These are phyloP conservation scores for Pseudocheirus occidentalis DNA, from an alignment of 2,797 vertebrate genomes.

Conservation along the genomic window DNA sequence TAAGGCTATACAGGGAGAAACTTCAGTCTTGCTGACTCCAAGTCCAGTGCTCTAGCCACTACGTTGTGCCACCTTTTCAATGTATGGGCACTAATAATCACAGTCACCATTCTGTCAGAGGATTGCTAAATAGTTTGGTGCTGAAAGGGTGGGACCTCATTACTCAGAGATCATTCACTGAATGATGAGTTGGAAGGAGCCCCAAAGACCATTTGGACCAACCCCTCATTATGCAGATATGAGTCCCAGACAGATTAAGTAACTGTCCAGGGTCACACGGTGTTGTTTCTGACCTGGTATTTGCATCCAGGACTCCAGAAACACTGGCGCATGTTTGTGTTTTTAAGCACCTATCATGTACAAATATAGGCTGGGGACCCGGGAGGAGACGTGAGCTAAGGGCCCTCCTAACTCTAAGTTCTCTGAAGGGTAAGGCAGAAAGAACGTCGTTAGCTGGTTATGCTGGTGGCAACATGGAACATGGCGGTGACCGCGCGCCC, in stretches of 20 bases:
- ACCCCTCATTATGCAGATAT: neutral
- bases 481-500: neutral
- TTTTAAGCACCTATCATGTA: neutral
- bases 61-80: no score
- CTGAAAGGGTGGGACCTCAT: neutral
- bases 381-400: no score
- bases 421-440: neutral
- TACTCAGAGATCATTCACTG: neutral
- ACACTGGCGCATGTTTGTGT: no score
- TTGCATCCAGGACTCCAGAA: no score
- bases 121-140: no score
- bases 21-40: neutral
- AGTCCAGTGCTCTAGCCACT: neutral
- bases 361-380: neutral
- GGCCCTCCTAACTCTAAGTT: neutral
- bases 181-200: neutral
- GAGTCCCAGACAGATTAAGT: neutral
- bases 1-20: no score
- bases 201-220: neutral
- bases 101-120: no score
- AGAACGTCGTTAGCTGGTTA: neutral
- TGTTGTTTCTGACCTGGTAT: no score
- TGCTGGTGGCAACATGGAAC: neutral
- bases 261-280: no score
- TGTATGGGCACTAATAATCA: neutral